Evolutionary conservation across 2,888 invertebrate species (phyloP).

Genomic region (Xylocampa areola): DNA sequence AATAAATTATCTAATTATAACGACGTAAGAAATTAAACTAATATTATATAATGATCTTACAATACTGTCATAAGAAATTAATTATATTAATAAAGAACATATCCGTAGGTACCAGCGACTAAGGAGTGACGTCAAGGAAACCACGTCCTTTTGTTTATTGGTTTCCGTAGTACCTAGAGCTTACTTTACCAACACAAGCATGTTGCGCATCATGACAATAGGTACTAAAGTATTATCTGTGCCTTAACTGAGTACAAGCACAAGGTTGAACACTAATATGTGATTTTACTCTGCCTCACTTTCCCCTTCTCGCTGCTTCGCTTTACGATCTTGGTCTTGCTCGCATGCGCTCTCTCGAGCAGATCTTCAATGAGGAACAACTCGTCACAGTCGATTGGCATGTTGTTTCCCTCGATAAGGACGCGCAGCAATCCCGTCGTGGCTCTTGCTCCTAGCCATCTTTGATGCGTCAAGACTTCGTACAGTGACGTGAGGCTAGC

Average conservation of each 20-base stretch:
- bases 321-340: background rate
- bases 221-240: too few species aligned
- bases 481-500: conserved; percentile 37
- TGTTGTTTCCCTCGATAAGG: conserved; percentile 55
- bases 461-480: conserved; percentile 52
- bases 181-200: too few species aligned
- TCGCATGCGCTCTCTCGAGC: conserved; percentile 31
- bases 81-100: too few species aligned
- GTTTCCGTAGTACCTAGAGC: too few species aligned
- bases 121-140: too few species aligned
- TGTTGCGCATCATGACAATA: too few species aligned
- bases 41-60: too few species aligned
- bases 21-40: too few species aligned
- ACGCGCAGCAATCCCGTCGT: conserved; percentile 55
- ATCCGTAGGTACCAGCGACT: too few species aligned
- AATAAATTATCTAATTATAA: too few species aligned
- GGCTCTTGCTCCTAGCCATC: conserved; percentile 10
- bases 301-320: conserved; percentile 9
- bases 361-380: conserved; percentile 34
- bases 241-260: background rate
- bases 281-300: background rate
- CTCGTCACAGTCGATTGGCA: conserved; percentile 46
- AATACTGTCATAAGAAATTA: too few species aligned
- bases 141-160: too few species aligned
- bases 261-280: background rate